A percentile compares a stretch with the other conserved stretches of the same genome.
Evolutionary conservation across 1,140 invertebrate species (phyloP).

Genomic region (Ostrea edulis): DNA sequence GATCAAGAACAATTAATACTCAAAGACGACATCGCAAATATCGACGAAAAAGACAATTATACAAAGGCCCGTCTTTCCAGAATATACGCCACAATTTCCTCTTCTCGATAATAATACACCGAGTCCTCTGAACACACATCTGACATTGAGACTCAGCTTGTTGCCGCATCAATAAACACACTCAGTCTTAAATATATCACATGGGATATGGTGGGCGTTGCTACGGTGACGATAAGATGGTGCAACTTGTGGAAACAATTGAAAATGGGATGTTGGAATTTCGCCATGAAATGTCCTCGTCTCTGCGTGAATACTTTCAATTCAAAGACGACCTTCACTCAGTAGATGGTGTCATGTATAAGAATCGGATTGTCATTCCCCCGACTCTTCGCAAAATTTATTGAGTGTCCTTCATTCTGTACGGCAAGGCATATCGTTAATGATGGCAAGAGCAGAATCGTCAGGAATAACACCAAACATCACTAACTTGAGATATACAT

Average conservation of each 20-base stretch:
- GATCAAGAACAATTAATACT: constrained; percentile 19
- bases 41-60: too few relatives aligned
- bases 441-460: constrained; percentile 62
- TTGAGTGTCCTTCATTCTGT: constrained; percentile 56
- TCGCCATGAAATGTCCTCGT: constrained; percentile 36
- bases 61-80: too few relatives aligned
- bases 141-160: too few relatives aligned
- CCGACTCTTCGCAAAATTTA: constrained; percentile 29
- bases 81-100: too few relatives aligned
- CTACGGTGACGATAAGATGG: constrained; percentile 54
- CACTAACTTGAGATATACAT: constrained; percentile 23
- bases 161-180: too few relatives aligned
- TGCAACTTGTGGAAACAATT: constrained; percentile 38
- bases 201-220: constrained; percentile 52
- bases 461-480: constrained; percentile 60
- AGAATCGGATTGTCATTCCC: constrained; percentile 6
- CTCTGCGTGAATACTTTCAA: constrained; percentile 49
- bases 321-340: constrained; percentile 28
- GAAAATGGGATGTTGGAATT: constrained; percentile 52
- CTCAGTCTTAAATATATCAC: constrained; percentile 53
- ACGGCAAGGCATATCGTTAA: constrained; percentile 60
- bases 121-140: too few relatives aligned
- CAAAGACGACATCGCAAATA: constrained; percentile 53
- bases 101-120: too few relatives aligned
- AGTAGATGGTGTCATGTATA: background rate